Percentiles rank a stretch among this genome's conserved stretches.
phyloP scores from a whole-genome alignment of 1,140 invertebrate species.

The Drosophila trapezifrons region DNA sequence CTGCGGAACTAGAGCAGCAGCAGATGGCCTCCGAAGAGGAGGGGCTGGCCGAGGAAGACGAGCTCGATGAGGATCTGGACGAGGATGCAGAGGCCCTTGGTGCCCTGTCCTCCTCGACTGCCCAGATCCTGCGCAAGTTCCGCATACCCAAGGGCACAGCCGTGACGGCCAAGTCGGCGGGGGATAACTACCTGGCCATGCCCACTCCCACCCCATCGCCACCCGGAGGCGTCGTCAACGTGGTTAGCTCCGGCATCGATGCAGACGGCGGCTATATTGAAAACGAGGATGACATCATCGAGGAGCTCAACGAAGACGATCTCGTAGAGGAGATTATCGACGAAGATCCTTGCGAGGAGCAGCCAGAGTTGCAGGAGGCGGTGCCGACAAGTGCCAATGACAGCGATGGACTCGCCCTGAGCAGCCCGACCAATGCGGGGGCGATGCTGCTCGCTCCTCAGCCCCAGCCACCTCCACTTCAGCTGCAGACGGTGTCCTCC shows the following conservation, averaged over 20 bases:
- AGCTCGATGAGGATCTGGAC: constrained; percentile 65
- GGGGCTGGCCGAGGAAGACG: constrained; percentile 53
- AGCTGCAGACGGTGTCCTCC: constrained; percentile 75
- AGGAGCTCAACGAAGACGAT: constrained; percentile 76
- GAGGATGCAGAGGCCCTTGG: constrained; percentile 47
- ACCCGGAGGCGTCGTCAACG: constrained; percentile 38
- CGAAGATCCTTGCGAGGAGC: constrained; percentile 58
- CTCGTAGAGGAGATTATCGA: constrained; percentile 78
- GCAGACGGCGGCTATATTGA: constrained; percentile 42
- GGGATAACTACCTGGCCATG: constrained; percentile 62
- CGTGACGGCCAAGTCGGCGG: constrained; percentile 64
- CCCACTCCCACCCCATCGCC: constrained; percentile 77
- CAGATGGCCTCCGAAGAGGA: constrained; percentile 43
- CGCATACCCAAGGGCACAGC: constrained; percentile 81
- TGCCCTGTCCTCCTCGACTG: constrained; percentile 64
- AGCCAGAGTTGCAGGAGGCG: constrained; percentile 34
- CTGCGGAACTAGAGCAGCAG: constrained; percentile 3
- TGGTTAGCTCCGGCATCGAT: constrained; percentile 32
- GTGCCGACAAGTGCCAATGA: constrained; percentile 24
- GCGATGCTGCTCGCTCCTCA: constrained; percentile 45
- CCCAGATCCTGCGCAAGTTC: constrained; percentile 78
- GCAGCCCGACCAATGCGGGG: constrained; percentile 25
- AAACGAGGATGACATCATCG: constrained; percentile 68
- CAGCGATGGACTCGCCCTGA: constrained; percentile 53
- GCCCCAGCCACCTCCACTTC: constrained; percentile 53